These are phyloP conservation scores for Tichodroma muraria DNA, from an alignment of 2,113 vertebrate species.

Conservation along the genomic window DNA sequence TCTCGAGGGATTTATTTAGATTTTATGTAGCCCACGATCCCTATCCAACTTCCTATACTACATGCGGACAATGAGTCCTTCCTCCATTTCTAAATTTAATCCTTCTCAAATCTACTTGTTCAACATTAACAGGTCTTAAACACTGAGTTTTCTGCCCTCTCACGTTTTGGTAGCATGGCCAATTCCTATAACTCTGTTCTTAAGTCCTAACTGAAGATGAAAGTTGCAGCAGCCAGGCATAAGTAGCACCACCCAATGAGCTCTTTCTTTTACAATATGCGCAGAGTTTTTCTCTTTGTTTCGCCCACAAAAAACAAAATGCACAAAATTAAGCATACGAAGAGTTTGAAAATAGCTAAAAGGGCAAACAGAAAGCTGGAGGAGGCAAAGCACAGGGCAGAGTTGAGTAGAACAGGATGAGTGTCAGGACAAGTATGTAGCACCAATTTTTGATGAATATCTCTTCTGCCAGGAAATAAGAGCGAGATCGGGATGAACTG, in stretches of 20 bases:
- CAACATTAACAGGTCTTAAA: neutral
- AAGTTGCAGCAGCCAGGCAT: neutral
- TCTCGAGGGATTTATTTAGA: conserved; percentile 29
- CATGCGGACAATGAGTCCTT: neutral
- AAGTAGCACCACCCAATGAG: neutral
- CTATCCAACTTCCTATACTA: conserved; percentile 16
- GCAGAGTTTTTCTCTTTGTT: neutral
- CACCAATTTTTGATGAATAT: neutral
- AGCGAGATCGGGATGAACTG: neutral
- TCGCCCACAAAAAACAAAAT: neutral
- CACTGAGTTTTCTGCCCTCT: neutral
- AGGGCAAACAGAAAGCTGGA: neutral
- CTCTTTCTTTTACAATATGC: neutral
- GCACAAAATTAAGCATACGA: neutral
- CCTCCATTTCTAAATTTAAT: conserved; percentile 46
- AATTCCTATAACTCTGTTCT: neutral
- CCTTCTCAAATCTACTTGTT: neutral
- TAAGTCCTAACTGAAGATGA: neutral
- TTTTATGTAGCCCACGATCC: neutral
- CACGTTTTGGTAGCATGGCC: neutral
- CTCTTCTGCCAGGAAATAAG: neutral
- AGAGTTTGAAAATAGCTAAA: neutral
- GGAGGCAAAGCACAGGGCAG: neutral
- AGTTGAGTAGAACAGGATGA: neutral
- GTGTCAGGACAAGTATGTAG: neutral